Evolutionary conservation across 2,113 vertebrate species (phyloP).

Genomic region (Melanerpes formicivorus): DNA sequence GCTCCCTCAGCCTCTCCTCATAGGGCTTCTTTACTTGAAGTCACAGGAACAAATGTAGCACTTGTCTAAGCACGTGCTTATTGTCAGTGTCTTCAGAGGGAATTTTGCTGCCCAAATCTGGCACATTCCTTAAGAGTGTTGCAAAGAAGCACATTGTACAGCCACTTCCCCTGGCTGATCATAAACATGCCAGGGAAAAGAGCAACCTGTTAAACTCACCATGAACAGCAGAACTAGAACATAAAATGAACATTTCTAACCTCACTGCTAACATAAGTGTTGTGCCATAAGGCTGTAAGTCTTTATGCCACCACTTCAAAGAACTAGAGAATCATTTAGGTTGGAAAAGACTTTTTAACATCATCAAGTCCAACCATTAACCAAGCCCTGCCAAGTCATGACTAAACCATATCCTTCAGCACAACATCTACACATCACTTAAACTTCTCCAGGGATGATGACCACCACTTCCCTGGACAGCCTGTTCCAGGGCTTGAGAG

Average conservation of each 20-base stretch:
- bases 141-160: rapidly evolving
- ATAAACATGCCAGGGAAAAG: neutral
- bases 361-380: neutral
- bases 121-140: neutral
- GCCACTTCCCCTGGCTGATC: neutral
- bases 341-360: neutral
- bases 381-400: neutral
- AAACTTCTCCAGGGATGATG: neutral
- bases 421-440: neutral
- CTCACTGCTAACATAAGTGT: rapidly evolving
- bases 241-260: rapidly evolving
- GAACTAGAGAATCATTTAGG: neutral
- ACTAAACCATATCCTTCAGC: neutral
- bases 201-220: neutral
- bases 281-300: neutral
- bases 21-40: neutral
- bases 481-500: neutral
- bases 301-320: neutral
- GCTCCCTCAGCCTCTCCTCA: too few species aligned
- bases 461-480: neutral
- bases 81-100: neutral
- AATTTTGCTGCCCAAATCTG: neutral
- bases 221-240: neutral
- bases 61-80: rapidly evolving
- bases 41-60: neutral